phyloP scores from a whole-genome alignment of 2,797 vertebrate species.

The Bradypodion pumilum region DNA sequence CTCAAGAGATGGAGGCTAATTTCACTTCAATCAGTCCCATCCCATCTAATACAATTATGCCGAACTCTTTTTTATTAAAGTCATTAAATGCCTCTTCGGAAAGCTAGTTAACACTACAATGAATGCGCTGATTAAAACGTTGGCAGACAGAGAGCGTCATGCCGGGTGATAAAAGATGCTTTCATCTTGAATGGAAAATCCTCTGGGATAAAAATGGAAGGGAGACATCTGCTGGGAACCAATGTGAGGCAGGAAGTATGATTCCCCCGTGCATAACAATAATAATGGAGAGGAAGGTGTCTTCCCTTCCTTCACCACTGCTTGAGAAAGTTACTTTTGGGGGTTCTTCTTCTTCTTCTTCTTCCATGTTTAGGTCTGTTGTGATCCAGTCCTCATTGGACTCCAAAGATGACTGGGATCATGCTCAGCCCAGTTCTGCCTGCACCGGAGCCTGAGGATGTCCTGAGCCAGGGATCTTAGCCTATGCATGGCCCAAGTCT shows the following conservation, averaged over 20 bases:
- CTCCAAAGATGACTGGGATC: no score
- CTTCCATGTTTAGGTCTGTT: no score
- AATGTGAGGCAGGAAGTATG: neutral
- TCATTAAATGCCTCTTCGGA: constrained; percentile 41
- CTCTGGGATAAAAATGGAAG: constrained; percentile 45
- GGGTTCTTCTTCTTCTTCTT: no score
- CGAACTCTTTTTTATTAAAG: constrained; percentile 3
- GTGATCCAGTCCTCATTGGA: no score
- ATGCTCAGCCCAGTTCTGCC: no score
- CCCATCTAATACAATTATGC: constrained; percentile 42
- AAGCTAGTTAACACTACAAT: constrained; percentile 47
- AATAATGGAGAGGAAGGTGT: no score
- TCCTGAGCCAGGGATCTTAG: no score
- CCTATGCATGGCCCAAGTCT: no score
- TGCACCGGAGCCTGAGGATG: no score
- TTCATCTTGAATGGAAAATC: constrained; percentile 50
- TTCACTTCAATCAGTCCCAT: constrained; percentile 30
- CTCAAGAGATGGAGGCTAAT: constrained; percentile 24
- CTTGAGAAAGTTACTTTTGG: no score
- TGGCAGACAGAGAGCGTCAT: constrained; percentile 32
- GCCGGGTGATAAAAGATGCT: constrained; percentile 39
- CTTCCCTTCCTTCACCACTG: neutral
- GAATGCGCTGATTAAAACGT: constrained; percentile 64
- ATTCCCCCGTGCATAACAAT: neutral
- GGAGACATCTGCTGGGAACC: constrained; percentile 8